These are phyloP conservation scores for Pygocentrus nattereri DNA, from an alignment of 2,797 vertebrate genomes.

Conservation along the genomic window DNA sequence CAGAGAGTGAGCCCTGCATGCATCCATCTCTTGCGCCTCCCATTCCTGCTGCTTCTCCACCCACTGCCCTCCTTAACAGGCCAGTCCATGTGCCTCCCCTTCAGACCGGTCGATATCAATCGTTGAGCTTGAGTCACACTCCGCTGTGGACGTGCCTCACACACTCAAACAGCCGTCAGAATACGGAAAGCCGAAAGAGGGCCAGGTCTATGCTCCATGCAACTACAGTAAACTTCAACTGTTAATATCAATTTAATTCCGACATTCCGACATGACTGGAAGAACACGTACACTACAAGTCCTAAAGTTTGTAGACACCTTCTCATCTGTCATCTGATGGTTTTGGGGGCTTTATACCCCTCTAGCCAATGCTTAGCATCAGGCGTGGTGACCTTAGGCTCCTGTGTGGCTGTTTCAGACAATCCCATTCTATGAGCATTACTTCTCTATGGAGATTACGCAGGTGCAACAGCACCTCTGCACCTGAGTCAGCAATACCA, in stretches of 20 bases:
- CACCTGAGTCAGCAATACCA: too few species aligned
- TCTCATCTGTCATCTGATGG: too few species aligned
- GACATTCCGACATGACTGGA: neutral
- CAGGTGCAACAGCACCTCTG: too few species aligned
- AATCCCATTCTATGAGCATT: too few species aligned
- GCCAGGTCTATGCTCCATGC: neutral
- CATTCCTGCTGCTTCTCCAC: constrained; percentile 13
- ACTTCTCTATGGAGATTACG: too few species aligned
- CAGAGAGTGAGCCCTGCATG: neutral
- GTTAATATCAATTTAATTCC: neutral
- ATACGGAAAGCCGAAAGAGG: constrained; percentile 3
- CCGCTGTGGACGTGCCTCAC: constrained; percentile 29
- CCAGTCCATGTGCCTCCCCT: constrained; percentile 31
- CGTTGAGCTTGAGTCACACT: constrained; percentile 18
- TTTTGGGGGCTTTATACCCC: too few species aligned
- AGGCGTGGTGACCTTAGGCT: too few species aligned
- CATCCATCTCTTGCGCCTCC: constrained; percentile 9
- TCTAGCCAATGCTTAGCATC: too few species aligned
- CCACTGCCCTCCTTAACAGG: constrained; percentile 30
- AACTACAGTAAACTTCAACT: neutral
- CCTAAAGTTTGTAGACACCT: too few species aligned
- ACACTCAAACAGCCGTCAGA: constrained; percentile 26
- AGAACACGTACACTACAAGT: too few species aligned
- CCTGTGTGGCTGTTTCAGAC: too few species aligned
- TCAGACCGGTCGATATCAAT: constrained; percentile 44